Evolutionary conservation across 2,888 invertebrate species (phyloP), one percentile per base, ranked within the genome.

Genomic region (Malthinus seriepunctatus): DNA sequence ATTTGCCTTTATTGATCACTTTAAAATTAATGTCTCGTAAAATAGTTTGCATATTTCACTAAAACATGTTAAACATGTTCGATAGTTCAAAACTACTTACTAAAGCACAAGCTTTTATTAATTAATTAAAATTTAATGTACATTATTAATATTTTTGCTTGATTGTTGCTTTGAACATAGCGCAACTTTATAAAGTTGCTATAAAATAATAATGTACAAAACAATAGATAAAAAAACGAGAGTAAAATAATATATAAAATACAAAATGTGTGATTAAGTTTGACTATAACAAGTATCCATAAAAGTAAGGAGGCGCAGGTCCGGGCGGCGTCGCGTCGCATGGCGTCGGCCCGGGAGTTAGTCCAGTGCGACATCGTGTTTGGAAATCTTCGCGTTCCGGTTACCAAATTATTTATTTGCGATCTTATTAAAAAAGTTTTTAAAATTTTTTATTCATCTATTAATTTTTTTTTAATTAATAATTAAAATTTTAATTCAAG

Each of bases 321-420:
- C 55, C 82, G 82, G 81, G 81, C 80, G 53, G 78, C 81, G 38
- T 81, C 82, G 63, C 81, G 81, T n/a, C 80, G 82, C 11, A 84
- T 82, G 68, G 81, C 82, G 64, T 81, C 82, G 6, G 77, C 82
- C 46, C 84, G 83, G 84, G 83, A 83, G 68, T 70, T 83, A 63
- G 82, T 79, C 51, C 81, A 80, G 82, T 83, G 71, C 63, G 67
- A 68, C 59, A 63, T 50, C 67, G 70, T 67, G 68, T 60, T 63
- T 53, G 52, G 66, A 56, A 48, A 62, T 55, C 55, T 59, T 50
- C 61, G 51, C 49, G 60, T 39, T 61, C 55, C 51, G 63, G 57
- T 7, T 32, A 9, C 42, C 12, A 33, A 12, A 45, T 46, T 33
- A 45, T 50, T 44, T 23, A 37, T 31, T 32, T 39, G 32, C 49